A percentile compares a stretch with the other conserved stretches of the same genome.
Evolutionary conservation across 2,888 invertebrate species (phyloP).

Genomic region (Chrysolina americana): DNA sequence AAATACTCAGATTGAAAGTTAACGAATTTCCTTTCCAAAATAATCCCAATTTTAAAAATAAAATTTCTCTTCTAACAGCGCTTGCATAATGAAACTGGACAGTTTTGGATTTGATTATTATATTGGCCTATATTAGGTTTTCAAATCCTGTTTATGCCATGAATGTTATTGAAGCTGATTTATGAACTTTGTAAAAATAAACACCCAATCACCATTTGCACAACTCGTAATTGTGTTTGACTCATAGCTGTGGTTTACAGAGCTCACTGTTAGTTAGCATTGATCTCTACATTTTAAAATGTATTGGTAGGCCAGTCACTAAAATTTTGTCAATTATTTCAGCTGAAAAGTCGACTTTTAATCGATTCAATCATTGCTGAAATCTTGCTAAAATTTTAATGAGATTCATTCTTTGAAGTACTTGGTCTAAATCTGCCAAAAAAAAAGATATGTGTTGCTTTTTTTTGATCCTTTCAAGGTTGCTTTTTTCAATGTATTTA

Average conservation of each 20-base stretch:
- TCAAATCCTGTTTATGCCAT: neutral
- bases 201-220: neutral
- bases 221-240: neutral
- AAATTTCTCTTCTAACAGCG: too few species aligned
- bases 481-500: conserved; percentile 17
- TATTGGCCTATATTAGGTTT: neutral
- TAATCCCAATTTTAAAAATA: too few species aligned
- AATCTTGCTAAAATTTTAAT: conserved; percentile 16
- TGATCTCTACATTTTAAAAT: conserved; percentile 6
- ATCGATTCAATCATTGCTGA: neutral
- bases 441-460: conserved; percentile 19
- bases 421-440: conserved; percentile 12
- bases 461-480: neutral
- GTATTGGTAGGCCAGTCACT: conserved; percentile 17
- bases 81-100: too few species aligned
- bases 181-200: too few species aligned
- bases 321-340: conserved; percentile 8
- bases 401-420: conserved; percentile 17
- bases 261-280: neutral
- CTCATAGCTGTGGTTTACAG: neutral
- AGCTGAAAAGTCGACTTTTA: neutral
- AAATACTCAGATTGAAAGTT: too few species aligned
- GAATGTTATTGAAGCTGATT: neutral
- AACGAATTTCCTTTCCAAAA: too few species aligned
- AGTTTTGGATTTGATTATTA: too few species aligned